phyloP scores from a whole-genome alignment of 2,888 invertebrate genomes.

The Cheilosia variabilis region DNA sequence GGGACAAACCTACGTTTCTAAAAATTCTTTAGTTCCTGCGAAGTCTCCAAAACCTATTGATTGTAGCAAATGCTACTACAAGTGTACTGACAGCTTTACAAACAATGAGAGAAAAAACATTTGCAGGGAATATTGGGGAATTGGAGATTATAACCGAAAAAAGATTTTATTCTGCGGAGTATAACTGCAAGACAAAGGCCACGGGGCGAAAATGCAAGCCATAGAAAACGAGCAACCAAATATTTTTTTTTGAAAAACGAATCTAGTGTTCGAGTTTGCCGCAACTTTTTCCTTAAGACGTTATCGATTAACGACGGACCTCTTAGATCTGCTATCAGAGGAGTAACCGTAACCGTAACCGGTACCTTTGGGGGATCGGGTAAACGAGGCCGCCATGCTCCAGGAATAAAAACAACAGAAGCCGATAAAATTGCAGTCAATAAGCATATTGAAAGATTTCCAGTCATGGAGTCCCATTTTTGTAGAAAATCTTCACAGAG shows the following conservation, averaged over 20 bases:
- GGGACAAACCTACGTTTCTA: background rate
- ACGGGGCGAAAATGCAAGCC: slow-evolving; percentile 1
- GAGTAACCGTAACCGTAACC: background rate
- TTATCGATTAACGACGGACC: slow-evolving; percentile 5
- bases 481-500: background rate
- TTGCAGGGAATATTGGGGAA: too few species aligned
- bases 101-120: too few species aligned
- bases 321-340: background rate
- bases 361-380: slow-evolving; percentile 1
- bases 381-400: background rate
- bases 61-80: background rate
- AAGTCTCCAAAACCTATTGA: background rate
- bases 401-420: slow-evolving; percentile 10
- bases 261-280: background rate
- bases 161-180: background rate
- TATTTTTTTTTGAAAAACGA: background rate
- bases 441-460: background rate
- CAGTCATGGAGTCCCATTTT: background rate
- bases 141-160: background rate
- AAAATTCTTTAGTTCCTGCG: background rate
- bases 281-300: too few species aligned
- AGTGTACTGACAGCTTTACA: too few species aligned
- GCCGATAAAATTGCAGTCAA: background rate
- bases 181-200: background rate
- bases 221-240: slow-evolving; percentile 2